Base-by-base conservation (phyloP, 1,140 invertebrate species). In the Meloidogyne exigua region DNA sequence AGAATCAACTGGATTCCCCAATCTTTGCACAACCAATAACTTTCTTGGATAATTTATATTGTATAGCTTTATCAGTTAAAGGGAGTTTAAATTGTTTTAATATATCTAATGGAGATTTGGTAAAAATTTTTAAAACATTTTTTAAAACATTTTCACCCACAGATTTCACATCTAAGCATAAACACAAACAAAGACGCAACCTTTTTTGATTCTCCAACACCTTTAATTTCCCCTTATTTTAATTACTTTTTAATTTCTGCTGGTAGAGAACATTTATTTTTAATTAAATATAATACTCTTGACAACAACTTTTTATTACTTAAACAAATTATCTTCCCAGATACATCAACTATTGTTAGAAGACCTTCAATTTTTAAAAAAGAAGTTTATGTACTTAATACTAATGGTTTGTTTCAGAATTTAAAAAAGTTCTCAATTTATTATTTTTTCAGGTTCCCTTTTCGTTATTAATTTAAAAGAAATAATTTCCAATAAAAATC, bases 11-110 rank as follows among this genome's bases (percentile, higher is more conserved):
- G 12, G 75, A 76, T 75, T 42, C 66, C 3, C 75, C 75, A 15
- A 36, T 76, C 15, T 76, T 76, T 65, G 75, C 75, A 15, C 42
- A 64, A 25, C 49, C 68, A 21, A 73, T 64, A 23, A 7, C 57
- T 18, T 73, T 73, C 28, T 28, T 26, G 0, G 23, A 65, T 32
- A 18, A 26, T n/a, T 57, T n/a, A n/a, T 57, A n/a, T 57, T 73
- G 42, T 21, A 62, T 73, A 21, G 28, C 11, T 28, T 65, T 62
- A n/a, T 65, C 72, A 12, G 72, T 73, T 32, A 73, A 73, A 36
- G 72, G 72, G 11, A 18, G 28, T 9, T 36, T 68, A 42, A n/a
- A 68, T 68, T 68, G 28, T 7, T 23, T 68, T 32, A n/a, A n/a
- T n/a, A 36, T 32, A 32, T 23, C 21, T 36, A n/a, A 68, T 68